Conservation (phyloP, 2,113 vertebrate genomes). For the Sylvia atricapilla region DNA sequence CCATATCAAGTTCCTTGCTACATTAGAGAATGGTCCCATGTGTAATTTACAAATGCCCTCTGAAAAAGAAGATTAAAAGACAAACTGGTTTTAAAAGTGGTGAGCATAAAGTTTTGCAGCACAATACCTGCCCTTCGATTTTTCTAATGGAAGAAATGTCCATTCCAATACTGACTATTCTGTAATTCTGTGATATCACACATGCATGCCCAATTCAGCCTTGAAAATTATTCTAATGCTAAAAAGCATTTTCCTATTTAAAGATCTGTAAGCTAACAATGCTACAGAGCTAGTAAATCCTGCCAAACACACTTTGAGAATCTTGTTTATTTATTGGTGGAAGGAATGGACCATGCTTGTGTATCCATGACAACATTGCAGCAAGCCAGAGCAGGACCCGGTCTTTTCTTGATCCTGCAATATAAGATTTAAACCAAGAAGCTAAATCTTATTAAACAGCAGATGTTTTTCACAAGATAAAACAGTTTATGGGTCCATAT, state of each 20-base stretch:
- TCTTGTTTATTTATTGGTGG: conserved; percentile 76
- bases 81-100: neutral
- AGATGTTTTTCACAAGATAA: conserved; percentile 55
- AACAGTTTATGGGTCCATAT: conserved; percentile 10
- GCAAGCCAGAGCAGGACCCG: conserved; percentile 65
- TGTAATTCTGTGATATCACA: neutral
- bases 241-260: conserved; percentile 45
- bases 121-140: neutral
- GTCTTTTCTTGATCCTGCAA: conserved; percentile 63
- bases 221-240: conserved; percentile 21
- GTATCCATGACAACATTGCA: conserved; percentile 85
- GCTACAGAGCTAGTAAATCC: conserved; percentile 63
- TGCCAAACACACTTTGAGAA: conserved; percentile 66
- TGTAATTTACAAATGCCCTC: neutral
- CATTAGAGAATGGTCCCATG: neutral
- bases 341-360: conserved; percentile 71
- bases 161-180: neutral
- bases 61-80: neutral
- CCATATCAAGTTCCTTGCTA: neutral
- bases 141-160: neutral
- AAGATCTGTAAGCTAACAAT: conserved; percentile 10
- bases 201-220: neutral
- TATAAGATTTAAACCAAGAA: conserved; percentile 59
- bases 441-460: conserved; percentile 54
- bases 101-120: neutral